Percentiles rank a stretch among this genome's conserved stretches.
phyloP scores from a whole-genome alignment of 2,888 invertebrate species.

The Macropis europaea region DNA sequence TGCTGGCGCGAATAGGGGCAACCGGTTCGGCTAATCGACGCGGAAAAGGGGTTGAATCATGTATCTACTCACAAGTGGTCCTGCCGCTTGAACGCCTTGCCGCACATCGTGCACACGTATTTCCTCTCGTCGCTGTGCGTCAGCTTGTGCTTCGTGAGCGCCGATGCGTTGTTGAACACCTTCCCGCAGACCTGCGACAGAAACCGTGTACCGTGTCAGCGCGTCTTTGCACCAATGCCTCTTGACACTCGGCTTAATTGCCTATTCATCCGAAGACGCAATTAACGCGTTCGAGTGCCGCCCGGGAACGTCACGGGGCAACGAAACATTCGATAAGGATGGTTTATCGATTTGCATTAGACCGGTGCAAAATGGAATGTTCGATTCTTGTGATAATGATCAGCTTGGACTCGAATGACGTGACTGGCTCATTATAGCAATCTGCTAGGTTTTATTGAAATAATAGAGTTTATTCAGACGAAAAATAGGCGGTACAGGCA shows the following conservation, averaged over 20 bases:
- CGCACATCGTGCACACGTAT: constrained; percentile 96
- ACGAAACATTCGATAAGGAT: no score
- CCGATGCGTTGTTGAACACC: constrained; percentile 98
- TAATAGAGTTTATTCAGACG: no score
- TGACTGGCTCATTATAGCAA: no score
- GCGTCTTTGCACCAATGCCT: constrained; percentile 11
- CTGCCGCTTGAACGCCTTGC: constrained; percentile 98
- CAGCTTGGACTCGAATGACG: no score
- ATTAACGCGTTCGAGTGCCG: not conserved
- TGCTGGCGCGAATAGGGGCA: not conserved
- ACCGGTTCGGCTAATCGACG: constrained; percentile 26
- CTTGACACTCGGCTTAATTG: constrained; percentile 29
- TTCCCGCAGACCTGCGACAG: constrained; percentile 92
- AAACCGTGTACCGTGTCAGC: constrained; percentile 42
- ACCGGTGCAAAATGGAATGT: no score
- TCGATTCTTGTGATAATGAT: no score
- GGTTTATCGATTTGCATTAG: no score
- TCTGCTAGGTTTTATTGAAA: no score
- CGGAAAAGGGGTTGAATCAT: constrained; percentile 29
- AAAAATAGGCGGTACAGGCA: no score
- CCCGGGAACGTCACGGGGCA: no score
- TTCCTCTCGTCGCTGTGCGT: constrained; percentile 99
- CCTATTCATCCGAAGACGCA: constrained; percentile 10
- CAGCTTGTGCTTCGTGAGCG: constrained; percentile 97
- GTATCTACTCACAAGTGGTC: constrained; percentile 96